A percentile compares a stretch with the other conserved stretches of the same genome.
These are phyloP conservation scores for Venusia cambrica DNA, from an alignment of 2,888 invertebrate genomes.

Conservation along the genomic window DNA sequence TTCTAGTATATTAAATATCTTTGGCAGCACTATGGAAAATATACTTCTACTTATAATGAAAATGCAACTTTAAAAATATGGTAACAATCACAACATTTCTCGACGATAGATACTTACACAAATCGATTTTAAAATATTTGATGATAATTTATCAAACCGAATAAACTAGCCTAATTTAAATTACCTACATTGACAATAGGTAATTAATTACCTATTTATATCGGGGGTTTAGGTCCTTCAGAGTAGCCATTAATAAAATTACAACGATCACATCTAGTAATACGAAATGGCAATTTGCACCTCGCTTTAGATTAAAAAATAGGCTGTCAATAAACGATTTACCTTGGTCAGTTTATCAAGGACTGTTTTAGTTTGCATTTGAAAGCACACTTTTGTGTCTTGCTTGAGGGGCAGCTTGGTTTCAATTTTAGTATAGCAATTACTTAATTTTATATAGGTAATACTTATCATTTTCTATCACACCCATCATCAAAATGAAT, in stretches of 20 bases:
- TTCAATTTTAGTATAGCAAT: too few species aligned
- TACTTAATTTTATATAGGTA: too few species aligned
- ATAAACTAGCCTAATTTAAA: constrained; percentile 58
- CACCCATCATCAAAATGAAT: too few species aligned
- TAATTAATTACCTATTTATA: constrained; percentile 55
- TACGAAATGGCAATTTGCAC: constrained; percentile 52
- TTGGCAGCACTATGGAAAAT: constrained; percentile 82
- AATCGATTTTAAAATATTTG: constrained; percentile 52
- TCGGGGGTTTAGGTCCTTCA: constrained; percentile 75
- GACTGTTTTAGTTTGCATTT: constrained; percentile 10
- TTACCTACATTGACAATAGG: constrained; percentile 66
- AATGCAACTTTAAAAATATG: constrained; percentile 73
- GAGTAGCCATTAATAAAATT: constrained; percentile 54
- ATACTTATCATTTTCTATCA: too few species aligned
- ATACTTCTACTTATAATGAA: constrained; percentile 76
- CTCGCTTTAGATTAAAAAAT: constrained; percentile 40
- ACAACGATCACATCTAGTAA: constrained; percentile 53
- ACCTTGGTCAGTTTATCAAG: constrained; percentile 42
- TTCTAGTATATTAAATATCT: constrained; percentile 73
- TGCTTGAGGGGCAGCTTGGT: too few species aligned
- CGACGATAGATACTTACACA: constrained; percentile 67
- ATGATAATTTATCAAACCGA: constrained; percentile 47
- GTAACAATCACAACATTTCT: constrained; percentile 77
- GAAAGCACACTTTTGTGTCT: constrained; percentile 4
- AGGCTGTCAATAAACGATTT: constrained; percentile 35